These are phyloP conservation scores for Syrmaticus mikado DNA, from an alignment of 2,113 vertebrate genomes.

Conservation along the genomic window DNA sequence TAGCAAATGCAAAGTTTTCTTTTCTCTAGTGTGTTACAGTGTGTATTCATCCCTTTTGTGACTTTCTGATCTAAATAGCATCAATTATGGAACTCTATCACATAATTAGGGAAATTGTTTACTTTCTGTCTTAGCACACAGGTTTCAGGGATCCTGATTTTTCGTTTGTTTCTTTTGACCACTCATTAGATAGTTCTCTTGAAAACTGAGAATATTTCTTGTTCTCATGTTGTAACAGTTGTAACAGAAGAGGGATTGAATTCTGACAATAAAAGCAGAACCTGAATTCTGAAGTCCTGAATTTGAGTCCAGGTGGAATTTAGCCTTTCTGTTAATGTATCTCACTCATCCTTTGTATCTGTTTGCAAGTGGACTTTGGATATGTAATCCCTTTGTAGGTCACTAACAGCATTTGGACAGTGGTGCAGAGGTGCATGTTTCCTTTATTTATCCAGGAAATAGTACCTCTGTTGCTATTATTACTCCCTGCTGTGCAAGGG, in stretches of 20 bases:
- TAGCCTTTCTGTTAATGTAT: not conserved
- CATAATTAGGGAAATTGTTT: not conserved
- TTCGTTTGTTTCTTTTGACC: not conserved
- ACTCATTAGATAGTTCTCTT: not conserved
- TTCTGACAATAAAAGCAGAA: not conserved
- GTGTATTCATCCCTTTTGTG: slow-evolving; percentile 52
- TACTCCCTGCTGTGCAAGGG: not conserved
- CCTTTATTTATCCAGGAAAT: not conserved
- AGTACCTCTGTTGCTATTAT: not conserved
- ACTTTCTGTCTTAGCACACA: not conserved
- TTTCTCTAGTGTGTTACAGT: slow-evolving; percentile 18
- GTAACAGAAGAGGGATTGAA: not conserved
- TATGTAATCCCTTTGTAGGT: not conserved
- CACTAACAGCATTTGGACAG: not conserved
- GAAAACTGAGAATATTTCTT: not conserved
- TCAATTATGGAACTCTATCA: slow-evolving; percentile 50
- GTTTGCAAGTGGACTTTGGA: not conserved
- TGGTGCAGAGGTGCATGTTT: not conserved
- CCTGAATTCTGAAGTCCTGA: not conserved
- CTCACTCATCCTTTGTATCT: not conserved
- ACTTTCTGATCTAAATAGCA: slow-evolving; percentile 70
- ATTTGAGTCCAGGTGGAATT: not conserved
- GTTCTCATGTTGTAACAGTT: not conserved
- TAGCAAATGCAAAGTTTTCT: slow-evolving; percentile 55
- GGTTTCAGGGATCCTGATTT: not conserved